Conservation (phyloP, 2,888 invertebrate species). For the Harmothoe impar region DNA sequence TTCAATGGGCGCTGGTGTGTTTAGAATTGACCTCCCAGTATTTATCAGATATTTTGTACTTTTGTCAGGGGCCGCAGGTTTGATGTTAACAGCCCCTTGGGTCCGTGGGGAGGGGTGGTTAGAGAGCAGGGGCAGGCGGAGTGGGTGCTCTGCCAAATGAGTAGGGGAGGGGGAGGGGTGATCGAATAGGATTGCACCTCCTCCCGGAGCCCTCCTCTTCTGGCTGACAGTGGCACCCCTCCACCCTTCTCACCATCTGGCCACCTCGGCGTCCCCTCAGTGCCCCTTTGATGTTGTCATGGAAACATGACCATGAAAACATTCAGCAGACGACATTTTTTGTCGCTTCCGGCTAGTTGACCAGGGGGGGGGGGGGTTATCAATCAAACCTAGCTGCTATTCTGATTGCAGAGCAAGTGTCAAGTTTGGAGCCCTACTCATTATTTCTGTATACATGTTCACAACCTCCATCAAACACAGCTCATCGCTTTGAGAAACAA, state of each 20-base stretch:
- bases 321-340: conserved; percentile 30
- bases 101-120: conserved; percentile 31
- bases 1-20: conserved; percentile 18
- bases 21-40: conserved; percentile 41
- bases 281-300: conserved; percentile 48
- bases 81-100: conserved; percentile 39
- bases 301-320: conserved; percentile 52
- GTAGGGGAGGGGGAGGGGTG: neutral
- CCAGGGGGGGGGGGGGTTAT: neutral
- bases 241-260: conserved; percentile 31
- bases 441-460: too few species aligned
- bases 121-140: neutral
- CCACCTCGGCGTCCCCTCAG: conserved; percentile 20
- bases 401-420: too few species aligned
- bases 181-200: conserved; percentile 2
- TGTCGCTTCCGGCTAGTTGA: conserved; percentile 34
- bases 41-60: conserved; percentile 55
- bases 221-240: neutral
- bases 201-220: neutral
- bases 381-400: neutral
- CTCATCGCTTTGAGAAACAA: neutral
- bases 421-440: neutral
- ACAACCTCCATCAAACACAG: too few species aligned
- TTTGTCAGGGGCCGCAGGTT: conserved; percentile 30
- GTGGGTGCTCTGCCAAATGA: neutral